A percentile compares a stretch with the other conserved stretches of the same genome.
phyloP scores from a whole-genome alignment of 2,113 vertebrate species.

The Asarcornis scutulata region DNA sequence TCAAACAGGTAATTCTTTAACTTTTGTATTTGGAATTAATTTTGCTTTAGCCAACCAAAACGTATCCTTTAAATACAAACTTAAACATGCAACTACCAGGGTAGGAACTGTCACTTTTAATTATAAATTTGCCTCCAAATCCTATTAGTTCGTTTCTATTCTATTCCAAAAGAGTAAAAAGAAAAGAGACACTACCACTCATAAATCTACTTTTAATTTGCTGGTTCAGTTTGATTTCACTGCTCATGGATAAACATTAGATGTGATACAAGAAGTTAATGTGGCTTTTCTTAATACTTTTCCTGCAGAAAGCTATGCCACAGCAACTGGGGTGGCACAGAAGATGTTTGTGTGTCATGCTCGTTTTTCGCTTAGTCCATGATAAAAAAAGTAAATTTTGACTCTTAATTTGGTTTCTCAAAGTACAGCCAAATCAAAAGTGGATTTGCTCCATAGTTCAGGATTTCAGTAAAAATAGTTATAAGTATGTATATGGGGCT shows the following conservation, averaged over 20 bases:
- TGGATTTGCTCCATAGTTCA: neutral
- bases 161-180: neutral
- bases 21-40: neutral
- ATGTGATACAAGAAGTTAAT: neutral
- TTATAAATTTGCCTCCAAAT: neutral
- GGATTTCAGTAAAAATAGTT: slow-evolving; percentile 14
- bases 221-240: slow-evolving; percentile 1
- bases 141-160: neutral
- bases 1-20: slow-evolving; percentile 25
- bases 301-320: neutral
- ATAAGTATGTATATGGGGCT: neutral
- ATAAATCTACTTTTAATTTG: neutral
- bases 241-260: neutral
- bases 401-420: neutral
- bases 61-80: neutral
- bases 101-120: neutral
- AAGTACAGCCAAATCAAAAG: neutral
- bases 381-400: slow-evolving; percentile 11
- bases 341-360: neutral
- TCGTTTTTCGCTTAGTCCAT: neutral
- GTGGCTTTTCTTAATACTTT: neutral
- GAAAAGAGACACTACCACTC: neutral
- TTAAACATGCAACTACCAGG: neutral
- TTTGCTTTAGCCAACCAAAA: neutral
- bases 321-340: neutral